These are phyloP conservation scores for Pyrochroa serraticornis DNA, from an alignment of 2,888 invertebrate species.

Conservation along the genomic window DNA sequence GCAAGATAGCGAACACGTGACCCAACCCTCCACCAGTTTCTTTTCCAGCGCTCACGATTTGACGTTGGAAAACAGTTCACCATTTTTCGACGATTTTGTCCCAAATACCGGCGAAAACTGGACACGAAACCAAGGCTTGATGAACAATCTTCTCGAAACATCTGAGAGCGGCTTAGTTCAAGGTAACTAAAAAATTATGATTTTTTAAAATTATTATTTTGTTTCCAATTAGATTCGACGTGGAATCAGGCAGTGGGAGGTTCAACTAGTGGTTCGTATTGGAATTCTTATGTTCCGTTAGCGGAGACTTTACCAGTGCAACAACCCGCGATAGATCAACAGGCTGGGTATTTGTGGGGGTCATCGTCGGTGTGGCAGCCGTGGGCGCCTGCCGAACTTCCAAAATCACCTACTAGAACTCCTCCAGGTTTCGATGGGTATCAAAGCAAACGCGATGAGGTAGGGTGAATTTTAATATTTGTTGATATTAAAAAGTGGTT, in stretches of 20 bases:
- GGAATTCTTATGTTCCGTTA: slow-evolving; percentile 48
- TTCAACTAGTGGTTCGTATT: slow-evolving; percentile 36
- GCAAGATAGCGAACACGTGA: slow-evolving; percentile 32
- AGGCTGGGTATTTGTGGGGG: slow-evolving; percentile 54
- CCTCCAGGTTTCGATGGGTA: slow-evolving; percentile 54
- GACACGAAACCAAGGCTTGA: slow-evolving; percentile 34
- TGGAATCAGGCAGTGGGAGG: slow-evolving; percentile 43
- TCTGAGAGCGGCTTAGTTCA: slow-evolving; percentile 8
- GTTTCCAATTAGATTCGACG: slow-evolving; percentile 35
- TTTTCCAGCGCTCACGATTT: slow-evolving; percentile 47
- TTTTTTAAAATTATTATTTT: slow-evolving; percentile 1
- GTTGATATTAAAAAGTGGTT: slow-evolving; percentile 6
- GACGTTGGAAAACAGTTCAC: slow-evolving; percentile 39
- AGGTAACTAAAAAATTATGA: slow-evolving; percentile 8
- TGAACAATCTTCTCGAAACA: slow-evolving; percentile 34
- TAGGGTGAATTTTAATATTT: slow-evolving; percentile 2
- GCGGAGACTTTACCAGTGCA: slow-evolving; percentile 18
- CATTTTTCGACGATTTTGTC: slow-evolving; percentile 40
- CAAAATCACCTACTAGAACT: slow-evolving; percentile 52
- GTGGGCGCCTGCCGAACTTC: slow-evolving; percentile 48
- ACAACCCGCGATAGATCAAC: slow-evolving; percentile 27
- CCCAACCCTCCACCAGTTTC: slow-evolving; percentile 43
- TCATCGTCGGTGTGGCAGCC: slow-evolving; percentile 57
- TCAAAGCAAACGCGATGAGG: slow-evolving; percentile 38
- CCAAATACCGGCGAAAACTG: slow-evolving; percentile 23